phyloP scores from a whole-genome alignment of 1,140 invertebrate species.

The Penaeus chinensis region DNA sequence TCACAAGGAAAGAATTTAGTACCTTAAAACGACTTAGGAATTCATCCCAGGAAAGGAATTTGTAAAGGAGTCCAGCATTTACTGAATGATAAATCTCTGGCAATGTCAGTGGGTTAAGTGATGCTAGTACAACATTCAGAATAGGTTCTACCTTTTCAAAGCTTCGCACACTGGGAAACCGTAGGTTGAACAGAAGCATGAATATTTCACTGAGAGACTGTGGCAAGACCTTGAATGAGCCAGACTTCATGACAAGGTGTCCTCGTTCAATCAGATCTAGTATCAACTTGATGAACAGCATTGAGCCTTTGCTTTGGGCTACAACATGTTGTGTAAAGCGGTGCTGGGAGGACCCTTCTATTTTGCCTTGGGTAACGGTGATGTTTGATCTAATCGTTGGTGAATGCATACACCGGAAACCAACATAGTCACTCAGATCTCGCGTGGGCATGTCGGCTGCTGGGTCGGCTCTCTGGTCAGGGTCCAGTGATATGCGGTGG shows the following conservation, averaged over 20 bases:
- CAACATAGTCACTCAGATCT: conserved; percentile 89
- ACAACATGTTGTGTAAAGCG: conserved; percentile 87
- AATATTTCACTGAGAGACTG: conserved; percentile 93
- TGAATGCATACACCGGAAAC: conserved; percentile 81
- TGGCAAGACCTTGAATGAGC: conserved; percentile 91
- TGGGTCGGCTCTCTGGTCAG: conserved; percentile 59
- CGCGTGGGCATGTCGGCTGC: conserved; percentile 70
- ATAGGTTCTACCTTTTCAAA: conserved; percentile 89
- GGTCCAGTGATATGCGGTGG: conserved; percentile 69
- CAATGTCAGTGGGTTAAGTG: conserved; percentile 88
- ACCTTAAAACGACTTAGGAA: conserved; percentile 77
- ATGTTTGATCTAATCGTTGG: conserved; percentile 66
- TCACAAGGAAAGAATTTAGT: conserved; percentile 86
- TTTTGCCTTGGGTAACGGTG: conserved; percentile 69
- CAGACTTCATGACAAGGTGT: conserved; percentile 91
- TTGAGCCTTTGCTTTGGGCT: conserved; percentile 85
- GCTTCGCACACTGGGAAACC: conserved; percentile 87
- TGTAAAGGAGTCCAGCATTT: conserved; percentile 83
- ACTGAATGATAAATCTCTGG: conserved; percentile 94
- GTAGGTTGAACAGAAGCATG: conserved; percentile 90
- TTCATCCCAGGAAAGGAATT: conserved; percentile 85
- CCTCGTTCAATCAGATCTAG: conserved; percentile 94
- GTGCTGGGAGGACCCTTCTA: conserved; percentile 72
- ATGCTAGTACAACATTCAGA: conserved; percentile 88
- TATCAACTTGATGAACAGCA: conserved; percentile 90